Evolutionary conservation across 2,797 vertebrate species (phyloP).

Genomic region (Paratrypauchen microcephalus): DNA sequence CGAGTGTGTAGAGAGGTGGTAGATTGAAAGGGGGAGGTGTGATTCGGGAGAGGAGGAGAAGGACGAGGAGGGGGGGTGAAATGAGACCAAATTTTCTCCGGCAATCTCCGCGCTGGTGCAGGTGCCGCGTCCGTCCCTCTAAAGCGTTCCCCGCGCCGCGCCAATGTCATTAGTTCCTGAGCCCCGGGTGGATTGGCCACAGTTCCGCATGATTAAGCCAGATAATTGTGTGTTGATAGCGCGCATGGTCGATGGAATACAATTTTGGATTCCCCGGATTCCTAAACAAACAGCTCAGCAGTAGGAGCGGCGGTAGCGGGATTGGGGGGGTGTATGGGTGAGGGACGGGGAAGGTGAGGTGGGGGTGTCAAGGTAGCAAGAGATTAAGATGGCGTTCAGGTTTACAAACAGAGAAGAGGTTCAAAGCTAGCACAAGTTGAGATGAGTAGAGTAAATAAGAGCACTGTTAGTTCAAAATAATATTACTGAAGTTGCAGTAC

Average conservation of each 20-base stretch:
- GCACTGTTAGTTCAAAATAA: not conserved
- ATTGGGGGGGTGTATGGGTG: slow-evolving; percentile 9
- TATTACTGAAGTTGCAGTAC: too few relatives aligned
- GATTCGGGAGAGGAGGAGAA: slow-evolving; percentile 44
- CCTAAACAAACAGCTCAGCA: slow-evolving; percentile 99
- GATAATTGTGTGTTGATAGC: slow-evolving; percentile 99
- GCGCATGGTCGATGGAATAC: slow-evolving; percentile 99
- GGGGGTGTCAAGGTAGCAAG: slow-evolving; percentile 39
- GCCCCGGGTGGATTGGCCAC: slow-evolving; percentile 99
- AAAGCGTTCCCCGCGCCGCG: slow-evolving; percentile 93
- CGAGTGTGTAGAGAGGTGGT: slow-evolving; percentile 44
- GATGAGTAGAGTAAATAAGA: not conserved
- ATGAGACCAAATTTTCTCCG: slow-evolving; percentile 99
- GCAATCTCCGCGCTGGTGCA: slow-evolving; percentile 99
- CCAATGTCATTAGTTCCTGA: slow-evolving; percentile 99
- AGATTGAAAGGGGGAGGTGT: slow-evolving; percentile 50
- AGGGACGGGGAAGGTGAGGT: slow-evolving; percentile 7
- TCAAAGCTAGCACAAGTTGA: slow-evolving; percentile 32
- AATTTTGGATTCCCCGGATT: slow-evolving; percentile 95
- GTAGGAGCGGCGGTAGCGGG: slow-evolving; percentile 75
- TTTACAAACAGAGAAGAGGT: slow-evolving; percentile 44
- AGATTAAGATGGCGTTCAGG: slow-evolving; percentile 69
- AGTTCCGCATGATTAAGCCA: slow-evolving; percentile 99
- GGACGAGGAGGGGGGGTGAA: slow-evolving; percentile 58
- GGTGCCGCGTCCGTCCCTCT: slow-evolving; percentile 99